These are phyloP conservation scores for Psittacula derbiana DNA, from an alignment of 2,797 vertebrate genomes.

Conservation along the genomic window DNA sequence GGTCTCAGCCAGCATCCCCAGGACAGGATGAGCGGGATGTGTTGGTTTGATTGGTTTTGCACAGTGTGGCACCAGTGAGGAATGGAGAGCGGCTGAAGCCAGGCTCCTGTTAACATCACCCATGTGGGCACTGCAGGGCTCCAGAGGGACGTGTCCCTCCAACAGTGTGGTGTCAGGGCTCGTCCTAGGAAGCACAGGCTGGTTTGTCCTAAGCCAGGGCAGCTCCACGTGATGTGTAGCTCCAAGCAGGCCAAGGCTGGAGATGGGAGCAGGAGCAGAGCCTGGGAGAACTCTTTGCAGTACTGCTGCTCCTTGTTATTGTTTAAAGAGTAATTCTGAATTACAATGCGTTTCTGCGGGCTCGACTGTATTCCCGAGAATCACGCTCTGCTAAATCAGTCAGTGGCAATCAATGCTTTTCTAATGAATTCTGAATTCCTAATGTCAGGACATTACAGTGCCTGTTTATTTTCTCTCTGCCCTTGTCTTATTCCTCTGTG, in stretches of 20 bases:
- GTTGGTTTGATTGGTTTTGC: neutral
- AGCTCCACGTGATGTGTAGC: accelerated
- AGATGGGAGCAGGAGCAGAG: neutral
- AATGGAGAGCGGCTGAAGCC: neutral
- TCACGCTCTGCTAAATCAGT: constrained; percentile 74
- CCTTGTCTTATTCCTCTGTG: constrained; percentile 39
- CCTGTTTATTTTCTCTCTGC: constrained; percentile 68
- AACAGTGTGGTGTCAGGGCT: accelerated
- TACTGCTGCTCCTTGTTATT: neutral
- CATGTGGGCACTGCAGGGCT: neutral
- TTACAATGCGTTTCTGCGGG: constrained; percentile 54
- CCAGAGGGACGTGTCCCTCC: accelerated
- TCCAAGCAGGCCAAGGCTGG: neutral
- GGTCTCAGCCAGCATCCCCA: accelerated
- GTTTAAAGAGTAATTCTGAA: constrained; percentile 63
- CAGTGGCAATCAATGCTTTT: constrained; percentile 77
- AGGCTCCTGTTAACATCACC: neutral
- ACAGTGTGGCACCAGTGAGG: neutral
- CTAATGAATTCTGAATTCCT: constrained; percentile 79
- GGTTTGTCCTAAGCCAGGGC: neutral
- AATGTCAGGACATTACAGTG: constrained; percentile 63
- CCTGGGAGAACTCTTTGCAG: neutral
- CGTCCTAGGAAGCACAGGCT: neutral
- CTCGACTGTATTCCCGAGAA: constrained; percentile 61
- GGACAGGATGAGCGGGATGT: accelerated